phyloP scores from a whole-genome alignment of 2,797 vertebrate species.

The Rhynchonycteris naso region DNA sequence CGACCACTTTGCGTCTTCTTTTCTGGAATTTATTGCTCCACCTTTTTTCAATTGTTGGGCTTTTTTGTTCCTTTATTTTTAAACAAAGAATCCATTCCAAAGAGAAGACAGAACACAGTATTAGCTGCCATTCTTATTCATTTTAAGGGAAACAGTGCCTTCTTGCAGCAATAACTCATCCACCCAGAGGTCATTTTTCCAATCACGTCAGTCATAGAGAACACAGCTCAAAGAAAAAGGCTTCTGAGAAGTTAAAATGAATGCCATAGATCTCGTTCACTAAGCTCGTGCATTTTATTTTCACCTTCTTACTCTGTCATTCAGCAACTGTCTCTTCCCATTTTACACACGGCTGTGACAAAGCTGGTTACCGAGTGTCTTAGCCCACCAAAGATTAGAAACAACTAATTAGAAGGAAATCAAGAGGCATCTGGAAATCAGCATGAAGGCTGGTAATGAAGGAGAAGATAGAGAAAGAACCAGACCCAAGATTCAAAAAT shows the following conservation, averaged over 20 bases:
- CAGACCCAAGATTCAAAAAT: neutral
- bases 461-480: neutral
- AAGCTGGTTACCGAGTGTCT: constrained; percentile 11
- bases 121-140: constrained; percentile 61
- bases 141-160: constrained; percentile 64
- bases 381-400: constrained; percentile 28
- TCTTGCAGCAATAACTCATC: constrained; percentile 65
- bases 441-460: neutral
- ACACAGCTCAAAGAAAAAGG: constrained; percentile 34
- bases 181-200: constrained; percentile 70
- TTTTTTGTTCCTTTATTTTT: constrained; percentile 64
- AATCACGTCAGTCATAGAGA: constrained; percentile 57
- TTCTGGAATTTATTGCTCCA: neutral
- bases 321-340: neutral
- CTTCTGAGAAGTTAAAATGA: constrained; percentile 53
- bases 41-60: neutral
- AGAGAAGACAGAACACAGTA: constrained; percentile 51
- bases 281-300: neutral
- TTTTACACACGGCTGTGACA: neutral
- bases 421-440: neutral
- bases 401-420: constrained; percentile 6
- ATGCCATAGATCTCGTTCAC: constrained; percentile 23
- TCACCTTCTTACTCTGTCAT: constrained; percentile 22
- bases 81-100: constrained; percentile 60
- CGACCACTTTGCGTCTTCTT: constrained; percentile 31